phyloP scores from a whole-genome alignment of 2,113 vertebrate genomes.

The Muntiacus reevesi region DNA sequence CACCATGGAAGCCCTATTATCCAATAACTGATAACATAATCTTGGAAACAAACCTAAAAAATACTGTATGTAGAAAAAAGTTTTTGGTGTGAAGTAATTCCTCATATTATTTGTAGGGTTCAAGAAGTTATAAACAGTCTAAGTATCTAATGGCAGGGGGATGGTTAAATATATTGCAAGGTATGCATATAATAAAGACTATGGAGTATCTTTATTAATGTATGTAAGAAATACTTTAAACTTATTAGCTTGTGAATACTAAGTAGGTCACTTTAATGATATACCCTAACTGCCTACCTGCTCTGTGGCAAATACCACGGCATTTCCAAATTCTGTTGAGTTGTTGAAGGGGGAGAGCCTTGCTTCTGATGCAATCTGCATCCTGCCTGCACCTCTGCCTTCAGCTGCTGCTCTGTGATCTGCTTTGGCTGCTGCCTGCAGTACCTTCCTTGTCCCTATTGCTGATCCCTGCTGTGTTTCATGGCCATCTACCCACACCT shows the following conservation, averaged over 20 bases:
- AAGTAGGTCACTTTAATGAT: background rate
- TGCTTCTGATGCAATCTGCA: background rate
- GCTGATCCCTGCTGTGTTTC: background rate
- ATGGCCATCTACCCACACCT: background rate
- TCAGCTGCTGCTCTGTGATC: background rate
- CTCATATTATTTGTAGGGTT: background rate
- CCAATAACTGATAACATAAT: background rate
- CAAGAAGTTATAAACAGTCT: background rate
- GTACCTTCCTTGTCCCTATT: background rate
- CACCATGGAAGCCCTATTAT: background rate
- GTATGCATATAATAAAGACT: background rate
- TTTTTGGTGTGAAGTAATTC: background rate
- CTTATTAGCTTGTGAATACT: background rate
- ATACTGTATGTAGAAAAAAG: background rate
- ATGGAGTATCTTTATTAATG: background rate
- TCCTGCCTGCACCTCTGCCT: background rate
- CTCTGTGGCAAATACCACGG: background rate
- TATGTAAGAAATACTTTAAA: background rate
- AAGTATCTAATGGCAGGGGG: background rate
- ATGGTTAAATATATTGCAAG: background rate
- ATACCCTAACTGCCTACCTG: too few relatives aligned
- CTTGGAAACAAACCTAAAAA: background rate
- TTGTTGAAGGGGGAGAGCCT: background rate
- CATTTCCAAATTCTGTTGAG: background rate
- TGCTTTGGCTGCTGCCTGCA: background rate